Conservation (phyloP, 1,140 invertebrate genomes). For the Neodiprion lecontei region DNA sequence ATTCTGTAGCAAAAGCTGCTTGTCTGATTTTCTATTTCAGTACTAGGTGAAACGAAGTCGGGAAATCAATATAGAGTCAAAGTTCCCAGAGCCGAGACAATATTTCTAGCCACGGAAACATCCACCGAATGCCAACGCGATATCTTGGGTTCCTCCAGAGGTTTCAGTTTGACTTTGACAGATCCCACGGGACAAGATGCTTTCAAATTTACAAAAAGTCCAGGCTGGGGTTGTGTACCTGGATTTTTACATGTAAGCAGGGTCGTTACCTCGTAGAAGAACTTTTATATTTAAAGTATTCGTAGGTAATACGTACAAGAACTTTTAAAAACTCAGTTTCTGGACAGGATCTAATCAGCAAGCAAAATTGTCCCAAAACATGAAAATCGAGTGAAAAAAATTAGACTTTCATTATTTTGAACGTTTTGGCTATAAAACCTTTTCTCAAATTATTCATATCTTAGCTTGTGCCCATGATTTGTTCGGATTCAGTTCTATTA, state of each 20-base stretch:
- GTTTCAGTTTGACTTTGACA: slow-evolving; percentile 37
- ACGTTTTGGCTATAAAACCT: no score
- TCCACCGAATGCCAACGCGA: slow-evolving; percentile 16
- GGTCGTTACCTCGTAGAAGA: not conserved
- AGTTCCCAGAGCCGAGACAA: slow-evolving; percentile 42
- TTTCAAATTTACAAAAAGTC: slow-evolving; percentile 40
- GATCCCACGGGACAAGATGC: slow-evolving; percentile 43
- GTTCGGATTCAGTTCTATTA: no score
- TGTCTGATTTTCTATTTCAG: slow-evolving; percentile 26
- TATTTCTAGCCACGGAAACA: slow-evolving; percentile 44
- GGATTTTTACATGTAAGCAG: slow-evolving; percentile 37
- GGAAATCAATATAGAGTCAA: slow-evolving; percentile 44
- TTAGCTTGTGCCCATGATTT: no score
- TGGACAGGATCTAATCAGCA: no score
- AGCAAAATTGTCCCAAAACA: no score
- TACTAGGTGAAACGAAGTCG: slow-evolving; percentile 34
- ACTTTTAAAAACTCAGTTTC: no score
- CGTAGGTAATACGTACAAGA: no score
- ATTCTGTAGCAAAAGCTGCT: not conserved
- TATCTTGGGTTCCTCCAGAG: slow-evolving; percentile 31
- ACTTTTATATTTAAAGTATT: not conserved
- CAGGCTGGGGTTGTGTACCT: slow-evolving; percentile 36
- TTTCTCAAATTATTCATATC: no score
- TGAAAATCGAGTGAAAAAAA: no score
- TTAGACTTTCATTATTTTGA: no score